Base-by-base conservation (phyloP, 1,140 invertebrate species). In the Mactra quadrangularis region DNA sequence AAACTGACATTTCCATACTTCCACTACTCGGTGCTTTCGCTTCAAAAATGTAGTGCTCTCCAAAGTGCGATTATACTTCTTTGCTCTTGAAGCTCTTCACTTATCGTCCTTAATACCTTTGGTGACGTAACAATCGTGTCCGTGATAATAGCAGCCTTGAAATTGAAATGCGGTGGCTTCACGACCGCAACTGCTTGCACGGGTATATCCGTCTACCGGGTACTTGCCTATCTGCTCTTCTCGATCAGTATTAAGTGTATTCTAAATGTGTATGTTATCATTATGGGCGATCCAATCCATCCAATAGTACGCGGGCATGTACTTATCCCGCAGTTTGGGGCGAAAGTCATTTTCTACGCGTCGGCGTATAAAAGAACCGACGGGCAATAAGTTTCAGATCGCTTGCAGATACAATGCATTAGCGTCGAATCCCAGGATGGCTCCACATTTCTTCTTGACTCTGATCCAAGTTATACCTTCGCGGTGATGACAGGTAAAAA, bases 71-170 rank as follows among this genome's bases (percentile, higher is more conserved):
- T 57, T 50, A 11, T 60, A 33, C 41, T 74, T 45, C 9, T 66
- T 29, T 6, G 29, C 22, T 52, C 50, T 38, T 19, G 25, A 13
- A n/a, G 22, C 19, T 13, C 31, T 15, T 45, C 50, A 72, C 11
- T 74, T 78, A 13, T 57, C 41, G 25, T 52, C 31, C 19, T 27
- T 64, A 17, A 72, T 52, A 27, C 41, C 25, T 50, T 38, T 52
- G 2, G 68, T 78, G 11, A 78, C 11, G 25, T 35, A 1, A 55
- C 83, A 77, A 25, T 70, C 27, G 60, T 87, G 83, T 1, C 77
- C 78, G 45, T 85, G 85, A 25, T 38, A 85, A 52, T 66, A 78
- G 38, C 85, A 86, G 9, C 85, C 85, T 1, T 84, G 77, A 33
- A 86, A 84, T 33, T 82, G 52, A 52, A 59, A 77, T 4, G 77